Conservation (phyloP, 2,113 vertebrate genomes). For the Phalacrocorax brasilianus region DNA sequence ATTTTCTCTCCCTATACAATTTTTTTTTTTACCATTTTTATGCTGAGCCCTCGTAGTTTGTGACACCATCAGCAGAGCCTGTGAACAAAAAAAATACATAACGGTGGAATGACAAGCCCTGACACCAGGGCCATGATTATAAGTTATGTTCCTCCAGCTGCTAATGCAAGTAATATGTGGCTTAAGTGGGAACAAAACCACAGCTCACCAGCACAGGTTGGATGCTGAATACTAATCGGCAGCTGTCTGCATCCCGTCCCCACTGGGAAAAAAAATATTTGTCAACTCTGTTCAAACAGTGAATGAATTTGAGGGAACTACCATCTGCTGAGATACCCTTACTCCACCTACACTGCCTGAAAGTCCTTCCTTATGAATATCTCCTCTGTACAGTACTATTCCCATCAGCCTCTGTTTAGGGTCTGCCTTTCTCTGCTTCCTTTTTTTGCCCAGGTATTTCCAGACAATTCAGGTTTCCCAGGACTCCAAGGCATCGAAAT, state of each 20-base stretch:
- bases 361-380: neutral
- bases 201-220: neutral
- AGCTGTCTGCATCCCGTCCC: neutral
- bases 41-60: neutral
- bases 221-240: neutral
- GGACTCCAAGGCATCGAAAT: neutral
- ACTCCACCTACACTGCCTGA: neutral
- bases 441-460: neutral
- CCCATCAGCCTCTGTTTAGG: neutral
- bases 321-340: constrained; percentile 11
- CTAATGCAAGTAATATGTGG: neutral
- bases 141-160: neutral
- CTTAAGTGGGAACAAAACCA: neutral
- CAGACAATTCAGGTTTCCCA: neutral
- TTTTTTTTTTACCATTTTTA: neutral
- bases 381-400: neutral
- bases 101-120: neutral
- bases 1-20: neutral
- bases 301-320: constrained; percentile 1
- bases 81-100: neutral
- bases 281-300: constrained; percentile 8
- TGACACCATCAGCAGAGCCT: neutral
- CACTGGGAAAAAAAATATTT: constrained; percentile 3
- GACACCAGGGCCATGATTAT: neutral
- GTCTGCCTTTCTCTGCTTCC: neutral